Evolutionary conservation across 2,888 invertebrate species (phyloP).

Genomic region (Tenthredo distinguenda): DNA sequence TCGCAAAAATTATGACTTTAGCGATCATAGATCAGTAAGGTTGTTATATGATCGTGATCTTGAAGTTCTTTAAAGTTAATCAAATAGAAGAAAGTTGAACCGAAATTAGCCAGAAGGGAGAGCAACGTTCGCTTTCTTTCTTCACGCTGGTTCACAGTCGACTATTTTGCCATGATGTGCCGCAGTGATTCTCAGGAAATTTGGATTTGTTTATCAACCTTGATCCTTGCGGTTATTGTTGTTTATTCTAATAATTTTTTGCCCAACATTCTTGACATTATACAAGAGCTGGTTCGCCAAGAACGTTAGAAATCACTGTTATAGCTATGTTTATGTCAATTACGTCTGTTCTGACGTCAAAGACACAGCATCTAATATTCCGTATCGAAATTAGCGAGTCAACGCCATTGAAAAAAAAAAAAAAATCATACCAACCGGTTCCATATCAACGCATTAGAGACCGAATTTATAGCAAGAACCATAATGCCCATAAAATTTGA

Average conservation of each 20-base stretch:
- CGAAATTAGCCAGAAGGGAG: background rate
- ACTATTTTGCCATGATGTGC: background rate
- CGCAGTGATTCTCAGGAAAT: background rate
- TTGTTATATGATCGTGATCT: slow-evolving; percentile 51
- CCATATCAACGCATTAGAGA: background rate
- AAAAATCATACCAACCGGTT: background rate
- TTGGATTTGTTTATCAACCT: background rate
- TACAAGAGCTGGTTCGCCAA: background rate
- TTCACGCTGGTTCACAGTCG: background rate
- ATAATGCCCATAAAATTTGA: background rate
- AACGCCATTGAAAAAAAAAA: background rate
- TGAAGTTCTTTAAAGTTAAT: slow-evolving; percentile 55
- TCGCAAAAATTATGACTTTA: slow-evolving; percentile 12
- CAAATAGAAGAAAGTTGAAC: slow-evolving; percentile 59
- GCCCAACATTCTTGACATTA: background rate
- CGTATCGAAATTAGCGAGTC: background rate
- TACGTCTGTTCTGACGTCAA: background rate
- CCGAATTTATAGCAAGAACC: background rate
- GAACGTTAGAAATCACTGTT: background rate
- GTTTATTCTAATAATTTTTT: background rate
- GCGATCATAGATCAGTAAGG: slow-evolving; percentile 49
- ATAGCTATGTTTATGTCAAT: background rate
- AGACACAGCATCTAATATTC: background rate
- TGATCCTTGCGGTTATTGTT: background rate
- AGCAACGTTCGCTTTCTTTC: slow-evolving; percentile 30